phyloP scores from a whole-genome alignment of 2,888 invertebrate species.

The Drosophila neonasuta region DNA sequence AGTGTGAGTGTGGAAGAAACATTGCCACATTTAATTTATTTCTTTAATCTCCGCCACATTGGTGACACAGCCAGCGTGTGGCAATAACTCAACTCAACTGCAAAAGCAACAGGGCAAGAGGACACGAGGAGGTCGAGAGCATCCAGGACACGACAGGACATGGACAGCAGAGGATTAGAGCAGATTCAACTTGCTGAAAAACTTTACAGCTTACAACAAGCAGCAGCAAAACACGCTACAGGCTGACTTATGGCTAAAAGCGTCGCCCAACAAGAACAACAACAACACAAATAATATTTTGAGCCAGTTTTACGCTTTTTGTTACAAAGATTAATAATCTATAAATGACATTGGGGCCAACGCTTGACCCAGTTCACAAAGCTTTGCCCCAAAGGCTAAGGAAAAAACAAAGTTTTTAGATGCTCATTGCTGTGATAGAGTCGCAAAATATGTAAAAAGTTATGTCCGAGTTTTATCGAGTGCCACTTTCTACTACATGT shows the following conservation, averaged over 20 bases:
- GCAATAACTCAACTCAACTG: constrained; percentile 68
- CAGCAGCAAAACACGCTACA: not conserved
- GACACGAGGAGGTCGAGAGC: constrained; percentile 2
- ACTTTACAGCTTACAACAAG: constrained; percentile 9
- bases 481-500: not conserved
- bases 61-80: constrained; percentile 58
- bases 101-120: constrained; percentile 24
- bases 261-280: constrained; percentile 1
- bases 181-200: constrained; percentile 10
- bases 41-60: constrained; percentile 73
- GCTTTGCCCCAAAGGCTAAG: not conserved
- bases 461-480: not conserved
- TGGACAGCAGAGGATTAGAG: constrained; percentile 32
- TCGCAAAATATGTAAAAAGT: constrained; percentile 5
- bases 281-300: constrained; percentile 4
- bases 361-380: constrained; percentile 23
- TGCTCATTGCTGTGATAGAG: constrained; percentile 6
- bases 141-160: constrained; percentile 3
- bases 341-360: constrained; percentile 22
- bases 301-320: constrained; percentile 15
- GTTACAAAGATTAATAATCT: constrained; percentile 29
- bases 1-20: constrained; percentile 29
- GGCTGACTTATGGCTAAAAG: constrained; percentile 16
- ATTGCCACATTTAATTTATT: constrained; percentile 65
- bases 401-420: constrained; percentile 6